Evolutionary conservation across 1,140 invertebrate genomes (phyloP), one percentile per base, ranked within the genome.

Genomic region (Drosophila micromelanica): DNA sequence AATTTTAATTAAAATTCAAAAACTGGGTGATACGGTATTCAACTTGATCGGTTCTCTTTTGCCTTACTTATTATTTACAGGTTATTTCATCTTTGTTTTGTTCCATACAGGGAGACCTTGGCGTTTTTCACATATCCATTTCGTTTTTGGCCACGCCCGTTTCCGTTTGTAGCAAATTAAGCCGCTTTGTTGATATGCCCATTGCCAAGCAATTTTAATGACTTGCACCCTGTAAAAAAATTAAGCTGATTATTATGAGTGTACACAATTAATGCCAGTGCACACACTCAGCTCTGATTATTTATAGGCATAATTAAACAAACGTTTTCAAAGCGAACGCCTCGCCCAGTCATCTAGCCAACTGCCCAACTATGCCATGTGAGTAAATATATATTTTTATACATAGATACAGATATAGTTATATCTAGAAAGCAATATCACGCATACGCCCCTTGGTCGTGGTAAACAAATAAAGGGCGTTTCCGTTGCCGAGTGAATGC

Each of bases 281-380:
- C 69, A 70, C 80, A 84, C 70, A 78, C 70, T 78, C 82, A 51
- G 56, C 64, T 56, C 75, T 62, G 78, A 89, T 87, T 87, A 82
- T 87, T 89, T 86, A 87, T 86, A 80, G 82, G 84, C 84, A 76
- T 89, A 87, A 87, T 87, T 87, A 87, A 87, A 71, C 68, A 79
- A 87, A 76, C 76, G 81, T 70, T 86, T 86, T 60, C 61, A 71
- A 62, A 84, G 59, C 59, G 43, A 61, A 38, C 60, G 40, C 48
- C 54, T 51, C 49, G 46, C 62, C 46, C 43, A 56, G 43, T 69
- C 68, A 65, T 67, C 15, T 61, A 45, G 45, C 62, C 23, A 13
- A 30, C 60, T 20, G 32, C 3, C 23, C 11, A 46, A 12, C 42
- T 48, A 49, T 40, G 13, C 12, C 9, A 46, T n/a, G 7, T 20